Evolutionary conservation across 2,113 vertebrate genomes (phyloP).

Genomic region (Jaculus jaculus): DNA sequence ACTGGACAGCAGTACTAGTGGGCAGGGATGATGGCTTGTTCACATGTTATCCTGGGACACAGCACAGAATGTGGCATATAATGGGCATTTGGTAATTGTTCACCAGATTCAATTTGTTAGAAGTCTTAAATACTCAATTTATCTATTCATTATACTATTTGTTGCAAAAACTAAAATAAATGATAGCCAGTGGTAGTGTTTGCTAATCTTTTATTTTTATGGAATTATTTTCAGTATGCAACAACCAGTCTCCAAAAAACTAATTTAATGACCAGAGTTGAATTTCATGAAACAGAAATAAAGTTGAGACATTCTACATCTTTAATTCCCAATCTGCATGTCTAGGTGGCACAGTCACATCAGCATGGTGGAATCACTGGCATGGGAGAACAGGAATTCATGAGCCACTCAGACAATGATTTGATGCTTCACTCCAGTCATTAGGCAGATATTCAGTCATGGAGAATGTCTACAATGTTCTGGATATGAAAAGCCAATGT

Average conservation of each 20-base stretch:
- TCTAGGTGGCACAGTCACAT: background rate
- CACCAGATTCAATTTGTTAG: constrained; percentile 15
- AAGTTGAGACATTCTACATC: background rate
- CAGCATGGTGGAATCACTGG: background rate
- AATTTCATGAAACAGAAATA: background rate
- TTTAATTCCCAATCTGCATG: background rate
- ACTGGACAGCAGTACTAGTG: background rate
- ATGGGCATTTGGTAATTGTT: background rate
- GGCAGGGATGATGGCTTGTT: background rate
- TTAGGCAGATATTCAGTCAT: constrained; percentile 47
- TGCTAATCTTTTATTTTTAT: constrained; percentile 21
- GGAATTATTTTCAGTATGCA: constrained; percentile 7
- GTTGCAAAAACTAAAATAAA: background rate
- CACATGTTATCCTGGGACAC: background rate
- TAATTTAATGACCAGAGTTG: background rate
- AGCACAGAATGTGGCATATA: background rate
- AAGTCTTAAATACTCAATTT: background rate
- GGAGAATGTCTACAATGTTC: constrained; percentile 50
- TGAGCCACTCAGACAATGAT: constrained; percentile 41
- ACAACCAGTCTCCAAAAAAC: background rate
- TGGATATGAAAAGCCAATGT: constrained; percentile 41
- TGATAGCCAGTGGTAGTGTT: background rate
- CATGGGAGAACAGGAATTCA: constrained; percentile 18
- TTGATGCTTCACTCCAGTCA: background rate
- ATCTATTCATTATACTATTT: background rate